Conservation (phyloP, 1,140 invertebrate genomes). For the Ceratina calcarata region DNA sequence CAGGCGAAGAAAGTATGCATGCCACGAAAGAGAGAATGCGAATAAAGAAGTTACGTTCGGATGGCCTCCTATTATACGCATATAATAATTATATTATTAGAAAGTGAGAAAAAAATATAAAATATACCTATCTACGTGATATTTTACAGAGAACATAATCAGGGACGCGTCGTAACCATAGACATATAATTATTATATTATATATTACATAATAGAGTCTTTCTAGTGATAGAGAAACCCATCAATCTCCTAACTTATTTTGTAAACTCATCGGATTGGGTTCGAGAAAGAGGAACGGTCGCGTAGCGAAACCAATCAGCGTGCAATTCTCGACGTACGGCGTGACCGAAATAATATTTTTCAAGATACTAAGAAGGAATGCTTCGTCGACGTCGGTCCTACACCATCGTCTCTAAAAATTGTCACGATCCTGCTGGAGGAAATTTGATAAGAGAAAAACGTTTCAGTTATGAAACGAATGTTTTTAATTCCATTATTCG, state of each 20-base stretch:
- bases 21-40: constrained; percentile 26
- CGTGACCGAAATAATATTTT: background rate
- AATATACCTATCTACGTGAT: constrained; percentile 72
- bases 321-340: constrained; percentile 63
- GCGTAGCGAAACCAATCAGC: constrained; percentile 30
- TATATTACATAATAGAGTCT: constrained; percentile 54
- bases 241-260: constrained; percentile 53
- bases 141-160: constrained; percentile 77
- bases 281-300: constrained; percentile 41
- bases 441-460: background rate
- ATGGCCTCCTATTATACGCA: constrained; percentile 51
- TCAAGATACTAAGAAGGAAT: background rate
- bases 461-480: background rate
- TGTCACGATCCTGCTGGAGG: background rate
- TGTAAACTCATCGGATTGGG: constrained; percentile 47
- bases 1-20: constrained; percentile 30
- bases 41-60: constrained; percentile 29
- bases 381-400: background rate
- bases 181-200: constrained; percentile 47
- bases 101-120: constrained; percentile 54
- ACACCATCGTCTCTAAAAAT: too few relatives aligned
- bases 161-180: constrained; percentile 71
- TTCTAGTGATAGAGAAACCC: constrained; percentile 60
- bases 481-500: background rate
- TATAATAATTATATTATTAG: constrained; percentile 58